Evolutionary conservation across 1,140 invertebrate genomes (phyloP).

Genomic region (Cheumatopsyche charites): DNA sequence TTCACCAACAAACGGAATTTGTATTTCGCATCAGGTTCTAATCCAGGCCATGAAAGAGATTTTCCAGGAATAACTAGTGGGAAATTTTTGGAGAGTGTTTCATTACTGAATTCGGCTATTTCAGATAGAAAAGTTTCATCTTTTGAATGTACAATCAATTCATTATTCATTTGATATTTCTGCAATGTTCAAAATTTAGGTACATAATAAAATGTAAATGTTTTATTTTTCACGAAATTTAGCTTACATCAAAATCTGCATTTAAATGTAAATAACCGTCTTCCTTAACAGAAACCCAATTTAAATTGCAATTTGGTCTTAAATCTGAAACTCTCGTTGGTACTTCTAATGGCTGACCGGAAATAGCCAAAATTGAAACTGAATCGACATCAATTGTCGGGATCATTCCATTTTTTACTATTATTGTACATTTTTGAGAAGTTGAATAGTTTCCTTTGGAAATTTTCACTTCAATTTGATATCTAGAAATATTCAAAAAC

Average conservation of each 20-base stretch:
- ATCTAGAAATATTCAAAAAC: constrained; percentile 29
- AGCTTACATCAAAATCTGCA: constrained; percentile 25
- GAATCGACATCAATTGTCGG: constrained; percentile 39
- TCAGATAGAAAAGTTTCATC: constrained; percentile 47
- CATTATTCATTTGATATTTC: neutral
- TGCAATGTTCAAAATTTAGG: neutral
- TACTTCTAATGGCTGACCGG: constrained; percentile 39
- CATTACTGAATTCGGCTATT: constrained; percentile 44
- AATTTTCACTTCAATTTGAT: constrained; percentile 39
- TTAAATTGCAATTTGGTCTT: constrained; percentile 37
- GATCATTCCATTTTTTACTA: constrained; percentile 40
- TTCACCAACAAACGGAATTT: constrained; percentile 39
- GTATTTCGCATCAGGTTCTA: constrained; percentile 35
- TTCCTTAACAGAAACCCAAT: constrained; percentile 38
- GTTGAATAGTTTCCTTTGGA: constrained; percentile 35
- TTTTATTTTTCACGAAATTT: neutral
- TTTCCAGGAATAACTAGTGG: constrained; percentile 37
- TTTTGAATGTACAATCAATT: constrained; percentile 26
- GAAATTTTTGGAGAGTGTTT: constrained; percentile 37
- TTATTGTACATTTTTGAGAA: constrained; percentile 26
- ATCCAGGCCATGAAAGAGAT: constrained; percentile 29
- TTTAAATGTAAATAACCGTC: constrained; percentile 34
- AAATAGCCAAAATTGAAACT: constrained; percentile 20
- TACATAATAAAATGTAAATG: neutral
- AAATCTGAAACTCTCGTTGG: constrained; percentile 42